These are phyloP conservation scores for Vespertilio murinus DNA, from an alignment of 2,797 vertebrate genomes.

Conservation along the genomic window DNA sequence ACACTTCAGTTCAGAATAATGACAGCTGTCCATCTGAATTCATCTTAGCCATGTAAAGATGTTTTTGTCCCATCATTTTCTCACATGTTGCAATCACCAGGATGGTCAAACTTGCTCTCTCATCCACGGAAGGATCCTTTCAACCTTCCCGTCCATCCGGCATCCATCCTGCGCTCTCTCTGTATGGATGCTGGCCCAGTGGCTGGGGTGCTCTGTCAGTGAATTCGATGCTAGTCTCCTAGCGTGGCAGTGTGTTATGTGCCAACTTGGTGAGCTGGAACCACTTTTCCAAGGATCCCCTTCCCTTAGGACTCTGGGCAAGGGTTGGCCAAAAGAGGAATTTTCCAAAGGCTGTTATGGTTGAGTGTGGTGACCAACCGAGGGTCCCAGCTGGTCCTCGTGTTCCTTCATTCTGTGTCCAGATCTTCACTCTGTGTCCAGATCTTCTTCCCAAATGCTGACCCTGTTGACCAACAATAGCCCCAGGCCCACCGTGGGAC, in stretches of 20 bases:
- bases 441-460: background rate
- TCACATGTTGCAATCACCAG: background rate
- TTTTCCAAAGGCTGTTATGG: background rate
- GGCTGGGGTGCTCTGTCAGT: background rate
- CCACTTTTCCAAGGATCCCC: background rate
- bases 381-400: background rate
- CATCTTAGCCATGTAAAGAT: background rate
- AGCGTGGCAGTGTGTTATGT: background rate
- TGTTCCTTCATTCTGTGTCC: background rate
- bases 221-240: background rate
- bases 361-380: background rate
- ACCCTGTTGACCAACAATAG: background rate
- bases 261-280: background rate
- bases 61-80: background rate
- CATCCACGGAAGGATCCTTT: background rate
- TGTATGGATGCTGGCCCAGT: background rate
- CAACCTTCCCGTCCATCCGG: background rate
- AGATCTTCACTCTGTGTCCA: background rate
- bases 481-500: background rate
- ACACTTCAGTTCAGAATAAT: background rate
- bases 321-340: background rate
- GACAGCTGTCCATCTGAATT: constrained; percentile 4
- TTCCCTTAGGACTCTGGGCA: background rate
- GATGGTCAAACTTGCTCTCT: background rate
- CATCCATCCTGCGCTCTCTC: background rate